Base-by-base conservation (phyloP, 2,113 vertebrate genomes). In the Vombatus ursinus region DNA sequence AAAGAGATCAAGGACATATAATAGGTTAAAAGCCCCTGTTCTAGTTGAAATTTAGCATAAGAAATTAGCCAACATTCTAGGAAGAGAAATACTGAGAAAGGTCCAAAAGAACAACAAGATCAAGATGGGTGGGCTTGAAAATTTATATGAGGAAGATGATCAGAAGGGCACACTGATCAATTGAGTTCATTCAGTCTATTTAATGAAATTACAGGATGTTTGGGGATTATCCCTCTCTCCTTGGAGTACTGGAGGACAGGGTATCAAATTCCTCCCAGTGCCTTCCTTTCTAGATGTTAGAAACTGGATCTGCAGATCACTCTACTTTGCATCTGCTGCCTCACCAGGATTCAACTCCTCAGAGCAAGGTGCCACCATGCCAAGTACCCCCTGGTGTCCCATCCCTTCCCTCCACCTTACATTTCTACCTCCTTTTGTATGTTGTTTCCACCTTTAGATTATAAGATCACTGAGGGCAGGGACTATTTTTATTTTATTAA, bases 91-190 rank as follows among this genome's bases (percentile, higher is more conserved):
- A 44, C 28, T 11, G 44, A 52, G 50, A 22, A 10, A 52, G 3
- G n/a, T 4, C 51, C 31, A 0, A 3, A 8, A 24, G 44, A 23
- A 28, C 1, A 28, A 22, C 0, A 0, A n/a, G 12, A 77, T n/a
- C 37, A 50, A 14, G 0, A 9, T 12, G 0, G 16, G 3, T 11
- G 25, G 24, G 49, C 0, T 0, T 0, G 2, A 49, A 10, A 68
- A n/a, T n/a, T 1, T n/a, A 37, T 68, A n/a, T n/a, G 12, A 24
- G 0, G 0, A 28, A 0, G 51, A n/a, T 0, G 0, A 44, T 3
- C 0, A 50, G 25, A 2, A 19, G 3, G 2, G 26, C 90, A 77
- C 37, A 77, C 16, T 68, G 12, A 68, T 68, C 61, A 61, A 61
- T 12, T 61, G 28, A 68, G 57, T 14, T 68, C 11, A 68, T 12